Evolutionary conservation across 2,797 vertebrate species (phyloP).

Genomic region (Kryptolebias ocellatus): DNA sequence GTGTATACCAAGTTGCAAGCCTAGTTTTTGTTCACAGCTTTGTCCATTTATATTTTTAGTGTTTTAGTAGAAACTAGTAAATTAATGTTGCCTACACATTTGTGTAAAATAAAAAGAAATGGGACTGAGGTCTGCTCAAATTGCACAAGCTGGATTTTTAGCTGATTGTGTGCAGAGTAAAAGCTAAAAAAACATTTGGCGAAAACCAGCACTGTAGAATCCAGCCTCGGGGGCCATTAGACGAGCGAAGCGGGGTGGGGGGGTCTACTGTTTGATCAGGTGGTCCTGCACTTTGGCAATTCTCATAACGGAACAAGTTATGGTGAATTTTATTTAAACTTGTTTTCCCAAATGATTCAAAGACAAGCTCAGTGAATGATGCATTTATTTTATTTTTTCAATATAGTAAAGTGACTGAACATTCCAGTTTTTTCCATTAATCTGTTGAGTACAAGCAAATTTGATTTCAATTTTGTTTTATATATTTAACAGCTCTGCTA

Average conservation of each 20-base stretch:
- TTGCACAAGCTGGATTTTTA: constrained; percentile 2
- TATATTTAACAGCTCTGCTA: neutral
- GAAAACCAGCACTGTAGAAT: constrained; percentile 8
- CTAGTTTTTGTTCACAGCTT: constrained; percentile 37
- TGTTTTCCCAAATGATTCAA: constrained; percentile 12
- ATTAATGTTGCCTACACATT: too few species aligned
- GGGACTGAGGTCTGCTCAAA: constrained; percentile 5
- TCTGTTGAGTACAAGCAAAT: constrained; percentile 34
- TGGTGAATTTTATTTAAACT: constrained; percentile 53
- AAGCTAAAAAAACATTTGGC: constrained; percentile 14
- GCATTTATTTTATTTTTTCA: neutral
- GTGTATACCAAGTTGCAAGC: constrained; percentile 19
- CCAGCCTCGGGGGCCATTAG: constrained; percentile 34
- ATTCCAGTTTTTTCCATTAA: neutral
- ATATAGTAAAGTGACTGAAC: too few species aligned
- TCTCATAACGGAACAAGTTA: constrained; percentile 42
- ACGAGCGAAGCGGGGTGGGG: constrained; percentile 5
- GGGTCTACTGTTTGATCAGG: constrained; percentile 57
- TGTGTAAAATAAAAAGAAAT: neutral
- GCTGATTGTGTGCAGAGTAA: constrained; percentile 15
- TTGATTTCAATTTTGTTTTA: neutral
- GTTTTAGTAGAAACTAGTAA: neutral
- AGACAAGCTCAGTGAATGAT: neutral
- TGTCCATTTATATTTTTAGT: neutral
- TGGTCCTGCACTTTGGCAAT: constrained; percentile 53